Percentiles rank a stretch among this genome's conserved stretches.
Conservation (phyloP, 2,113 vertebrate genomes). For the Stegastes partitus region DNA sequence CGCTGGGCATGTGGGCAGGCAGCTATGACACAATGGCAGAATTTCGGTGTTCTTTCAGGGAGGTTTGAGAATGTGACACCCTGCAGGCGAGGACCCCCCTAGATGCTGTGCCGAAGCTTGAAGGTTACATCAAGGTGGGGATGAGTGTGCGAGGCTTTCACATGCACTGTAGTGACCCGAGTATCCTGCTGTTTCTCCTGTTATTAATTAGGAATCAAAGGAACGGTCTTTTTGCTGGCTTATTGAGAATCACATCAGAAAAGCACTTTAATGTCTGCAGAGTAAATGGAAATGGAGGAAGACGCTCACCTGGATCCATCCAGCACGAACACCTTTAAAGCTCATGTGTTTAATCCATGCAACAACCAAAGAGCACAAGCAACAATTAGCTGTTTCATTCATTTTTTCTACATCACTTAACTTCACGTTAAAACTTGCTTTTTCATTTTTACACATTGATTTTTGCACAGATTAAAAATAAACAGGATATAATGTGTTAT, state of each 20-base stretch:
- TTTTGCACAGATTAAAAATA: too few species aligned
- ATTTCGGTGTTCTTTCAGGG: constrained; percentile 72
- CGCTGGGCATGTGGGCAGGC: constrained; percentile 67
- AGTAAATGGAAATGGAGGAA: neutral
- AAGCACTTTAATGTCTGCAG: neutral
- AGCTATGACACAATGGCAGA: constrained; percentile 79
- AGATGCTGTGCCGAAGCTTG: constrained; percentile 57
- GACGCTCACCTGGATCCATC: too few species aligned
- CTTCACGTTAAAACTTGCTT: too few species aligned
- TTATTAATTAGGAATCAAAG: neutral
- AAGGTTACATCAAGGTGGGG: constrained; percentile 70
- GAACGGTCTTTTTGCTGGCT: neutral
- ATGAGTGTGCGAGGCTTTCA: constrained; percentile 5
- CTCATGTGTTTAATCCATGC: too few species aligned
- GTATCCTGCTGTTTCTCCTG: neutral
- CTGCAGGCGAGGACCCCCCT: constrained; percentile 43
- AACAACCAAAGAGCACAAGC: too few species aligned
- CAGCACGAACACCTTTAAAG: too few species aligned
- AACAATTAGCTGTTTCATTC: too few species aligned
- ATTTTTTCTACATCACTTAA: too few species aligned
- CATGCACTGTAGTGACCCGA: neutral
- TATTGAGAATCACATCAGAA: neutral
- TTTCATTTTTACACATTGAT: too few species aligned
- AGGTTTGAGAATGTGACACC: constrained; percentile 78
- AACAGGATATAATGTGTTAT: too few species aligned